These are phyloP conservation scores for Ctenomys sociabilis DNA, from an alignment of 2,113 vertebrate species.

Conservation along the genomic window DNA sequence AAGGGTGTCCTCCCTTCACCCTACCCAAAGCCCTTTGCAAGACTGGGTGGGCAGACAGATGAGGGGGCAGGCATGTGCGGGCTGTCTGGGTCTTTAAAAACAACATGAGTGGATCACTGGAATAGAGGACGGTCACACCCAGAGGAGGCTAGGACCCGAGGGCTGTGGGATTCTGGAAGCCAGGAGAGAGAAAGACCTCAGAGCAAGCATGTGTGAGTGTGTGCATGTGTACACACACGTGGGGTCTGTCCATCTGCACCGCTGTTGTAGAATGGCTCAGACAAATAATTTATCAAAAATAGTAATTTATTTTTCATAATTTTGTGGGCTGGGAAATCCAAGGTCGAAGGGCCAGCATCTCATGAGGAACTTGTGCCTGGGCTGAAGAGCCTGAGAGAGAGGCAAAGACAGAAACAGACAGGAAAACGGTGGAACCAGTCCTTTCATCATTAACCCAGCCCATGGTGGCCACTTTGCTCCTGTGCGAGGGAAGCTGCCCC, in stretches of 20 bases:
- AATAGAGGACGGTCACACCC: too few relatives aligned
- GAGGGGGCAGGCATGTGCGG: not conserved
- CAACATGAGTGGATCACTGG: too few relatives aligned
- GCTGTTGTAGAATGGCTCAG: not conserved
- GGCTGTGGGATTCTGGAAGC: not conserved
- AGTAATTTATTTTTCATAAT: not conserved
- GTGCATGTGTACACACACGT: rapidly evolving
- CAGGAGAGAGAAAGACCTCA: not conserved
- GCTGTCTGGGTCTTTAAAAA: rapidly evolving
- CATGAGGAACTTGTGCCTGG: not conserved
- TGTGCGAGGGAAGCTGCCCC: not conserved
- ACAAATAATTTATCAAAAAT: not conserved
- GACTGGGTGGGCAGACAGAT: too few relatives aligned
- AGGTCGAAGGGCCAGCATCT: not conserved
- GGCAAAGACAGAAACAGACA: not conserved
- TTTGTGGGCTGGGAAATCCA: not conserved
- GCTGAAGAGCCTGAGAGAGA: not conserved
- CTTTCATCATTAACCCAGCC: not conserved
- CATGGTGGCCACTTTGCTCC: not conserved
- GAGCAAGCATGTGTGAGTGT: rapidly evolving
- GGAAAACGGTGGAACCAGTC: not conserved
- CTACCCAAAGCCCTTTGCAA: not conserved
- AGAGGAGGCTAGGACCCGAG: not conserved
- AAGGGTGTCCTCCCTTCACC: not conserved
- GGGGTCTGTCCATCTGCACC: too few relatives aligned